A percentile compares a stretch with the other conserved stretches of the same genome.
Conservation (phyloP, 2,797 vertebrate genomes). For the Fringilla coelebs region DNA sequence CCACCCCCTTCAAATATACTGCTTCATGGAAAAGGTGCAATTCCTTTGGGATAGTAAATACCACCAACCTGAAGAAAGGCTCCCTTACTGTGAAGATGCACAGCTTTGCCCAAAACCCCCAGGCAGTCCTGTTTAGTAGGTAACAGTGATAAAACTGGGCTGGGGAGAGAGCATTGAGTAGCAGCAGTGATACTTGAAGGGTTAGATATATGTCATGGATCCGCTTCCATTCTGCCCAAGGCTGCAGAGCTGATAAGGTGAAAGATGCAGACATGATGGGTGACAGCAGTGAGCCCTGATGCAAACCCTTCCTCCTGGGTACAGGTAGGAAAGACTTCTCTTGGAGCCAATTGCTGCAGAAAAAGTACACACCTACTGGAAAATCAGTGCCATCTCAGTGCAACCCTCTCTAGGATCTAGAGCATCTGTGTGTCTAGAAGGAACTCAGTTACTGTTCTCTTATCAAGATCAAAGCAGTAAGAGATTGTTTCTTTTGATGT, state of each 20-base stretch:
- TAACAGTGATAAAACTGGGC: not conserved
- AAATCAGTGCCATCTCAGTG: not conserved
- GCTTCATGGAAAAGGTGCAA: not conserved
- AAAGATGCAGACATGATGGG: accelerated
- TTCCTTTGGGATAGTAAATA: not conserved
- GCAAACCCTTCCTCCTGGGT: not conserved
- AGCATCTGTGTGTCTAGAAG: not conserved
- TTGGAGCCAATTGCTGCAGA: not conserved
- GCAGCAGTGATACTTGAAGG: not conserved
- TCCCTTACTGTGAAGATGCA: not conserved
- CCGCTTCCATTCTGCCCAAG: not conserved
- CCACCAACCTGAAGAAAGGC: not conserved
- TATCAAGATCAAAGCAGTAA: not conserved
- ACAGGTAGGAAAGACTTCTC: not conserved
- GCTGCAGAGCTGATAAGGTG: not conserved
- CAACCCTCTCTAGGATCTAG: not conserved
- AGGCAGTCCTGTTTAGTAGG: not conserved
- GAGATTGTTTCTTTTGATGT: not conserved
- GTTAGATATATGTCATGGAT: accelerated
- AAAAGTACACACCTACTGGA: not conserved
- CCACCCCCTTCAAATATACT: accelerated
- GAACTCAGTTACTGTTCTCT: not conserved
- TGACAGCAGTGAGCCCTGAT: not conserved
- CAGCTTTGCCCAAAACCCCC: not conserved
- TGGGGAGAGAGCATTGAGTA: not conserved